Evolutionary conservation across 2,797 vertebrate genomes (phyloP).

Genomic region (Artibeus jamaicensis): DNA sequence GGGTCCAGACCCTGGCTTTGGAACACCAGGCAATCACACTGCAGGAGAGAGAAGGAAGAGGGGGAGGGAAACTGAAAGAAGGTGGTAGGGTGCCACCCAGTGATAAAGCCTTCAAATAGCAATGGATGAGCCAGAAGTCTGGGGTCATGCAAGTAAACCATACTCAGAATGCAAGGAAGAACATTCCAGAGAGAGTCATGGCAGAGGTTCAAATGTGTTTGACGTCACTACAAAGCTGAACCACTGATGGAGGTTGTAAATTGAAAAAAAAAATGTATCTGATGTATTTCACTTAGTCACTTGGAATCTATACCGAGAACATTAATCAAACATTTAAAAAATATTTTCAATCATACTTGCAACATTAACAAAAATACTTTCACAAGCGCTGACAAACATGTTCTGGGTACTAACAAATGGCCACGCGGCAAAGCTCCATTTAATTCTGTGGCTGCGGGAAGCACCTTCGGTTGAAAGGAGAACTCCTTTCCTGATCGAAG

Average conservation of each 20-base stretch:
- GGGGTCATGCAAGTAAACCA: background rate
- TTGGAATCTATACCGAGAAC: background rate
- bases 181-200: background rate
- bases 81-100: constrained; percentile 53
- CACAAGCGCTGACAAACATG: background rate
- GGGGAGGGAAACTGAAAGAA: background rate
- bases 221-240: background rate
- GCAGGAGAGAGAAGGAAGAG: background rate
- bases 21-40: background rate
- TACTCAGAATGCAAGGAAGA: background rate
- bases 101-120: constrained; percentile 14
- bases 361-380: background rate
- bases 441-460: background rate
- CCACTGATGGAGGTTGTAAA: background rate
- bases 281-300: background rate
- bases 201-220: background rate
- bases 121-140: background rate
- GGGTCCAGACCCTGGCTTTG: background rate
- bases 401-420: background rate
- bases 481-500: constrained; percentile 9
- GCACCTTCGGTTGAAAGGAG: background rate
- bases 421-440: background rate
- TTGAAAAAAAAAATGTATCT: background rate
- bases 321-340: background rate
- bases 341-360: background rate